These are phyloP conservation scores for Otis tarda DNA, from an alignment of 2,113 vertebrate genomes.

Conservation along the genomic window DNA sequence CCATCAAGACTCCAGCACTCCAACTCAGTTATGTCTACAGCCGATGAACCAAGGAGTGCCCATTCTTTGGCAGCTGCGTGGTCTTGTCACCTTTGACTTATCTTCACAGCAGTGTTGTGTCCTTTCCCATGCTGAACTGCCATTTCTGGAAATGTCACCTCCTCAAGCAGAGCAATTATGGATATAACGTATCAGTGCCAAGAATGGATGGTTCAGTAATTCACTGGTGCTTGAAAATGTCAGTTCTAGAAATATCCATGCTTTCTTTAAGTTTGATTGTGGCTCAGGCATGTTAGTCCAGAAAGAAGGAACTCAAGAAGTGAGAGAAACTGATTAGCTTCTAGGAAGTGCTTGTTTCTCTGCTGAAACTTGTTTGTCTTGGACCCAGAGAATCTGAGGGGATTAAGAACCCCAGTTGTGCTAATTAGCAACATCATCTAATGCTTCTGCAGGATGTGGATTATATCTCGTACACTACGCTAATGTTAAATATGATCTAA, in stretches of 20 bases:
- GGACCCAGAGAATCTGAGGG: not conserved
- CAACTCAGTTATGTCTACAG: not conserved
- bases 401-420: not conserved
- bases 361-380: not conserved
- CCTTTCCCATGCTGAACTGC: slow-evolving; percentile 25
- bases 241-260: slow-evolving; percentile 44
- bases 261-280: slow-evolving; percentile 1
- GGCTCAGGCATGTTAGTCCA: not conserved
- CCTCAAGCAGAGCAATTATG: slow-evolving; percentile 39
- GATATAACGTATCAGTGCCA: slow-evolving; percentile 16
- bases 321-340: not conserved
- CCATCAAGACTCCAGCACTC: not conserved
- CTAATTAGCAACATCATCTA: not conserved
- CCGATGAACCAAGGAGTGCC: fast-evolving
- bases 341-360: not conserved
- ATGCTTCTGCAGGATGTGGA: not conserved
- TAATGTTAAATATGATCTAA: not conserved
- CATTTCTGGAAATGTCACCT: slow-evolving; percentile 59
- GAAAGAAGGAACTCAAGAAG: not conserved
- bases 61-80: not conserved
- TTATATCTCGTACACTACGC: not conserved
- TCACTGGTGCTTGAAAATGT: slow-evolving; percentile 58
- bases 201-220: slow-evolving; percentile 46
- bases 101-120: slow-evolving; percentile 1
- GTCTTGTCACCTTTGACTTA: slow-evolving; percentile 46